A percentile compares a stretch with the other conserved stretches of the same genome.
Conservation (phyloP, 2,797 vertebrate species). For the Anguilla marmorata region DNA sequence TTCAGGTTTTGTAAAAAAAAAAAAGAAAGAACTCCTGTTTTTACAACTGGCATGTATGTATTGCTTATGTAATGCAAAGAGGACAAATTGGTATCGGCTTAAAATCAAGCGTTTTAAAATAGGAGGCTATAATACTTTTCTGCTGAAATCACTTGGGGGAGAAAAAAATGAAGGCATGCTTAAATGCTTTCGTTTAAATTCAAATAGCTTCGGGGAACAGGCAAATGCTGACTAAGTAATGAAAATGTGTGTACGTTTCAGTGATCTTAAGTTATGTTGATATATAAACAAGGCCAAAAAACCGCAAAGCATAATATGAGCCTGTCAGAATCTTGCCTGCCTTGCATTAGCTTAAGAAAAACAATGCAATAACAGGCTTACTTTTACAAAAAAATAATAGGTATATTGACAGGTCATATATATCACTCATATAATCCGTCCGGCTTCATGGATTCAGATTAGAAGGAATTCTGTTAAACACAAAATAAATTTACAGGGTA, state of each 20-base stretch:
- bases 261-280: background rate
- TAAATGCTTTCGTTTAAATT: conserved; percentile 29
- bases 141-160: conserved; percentile 13
- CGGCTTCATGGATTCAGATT: background rate
- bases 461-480: background rate
- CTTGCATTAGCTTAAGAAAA: background rate
- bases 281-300: conserved; percentile 15
- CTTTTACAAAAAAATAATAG: conserved; percentile 11
- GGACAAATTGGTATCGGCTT: background rate
- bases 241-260: conserved; percentile 18
- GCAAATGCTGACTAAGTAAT: conserved; percentile 27
- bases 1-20: conserved; percentile 11
- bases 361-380: background rate
- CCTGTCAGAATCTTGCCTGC: background rate
- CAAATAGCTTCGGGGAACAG: conserved; percentile 15
- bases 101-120: conserved; percentile 16
- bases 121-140: background rate
- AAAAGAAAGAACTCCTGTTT: conserved; percentile 42
- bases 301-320: background rate
- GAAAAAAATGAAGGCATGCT: conserved; percentile 17
- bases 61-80: background rate
- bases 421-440: background rate
- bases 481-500: background rate
- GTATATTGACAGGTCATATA: conserved; percentile 3
- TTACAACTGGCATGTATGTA: conserved; percentile 57